phyloP scores from a whole-genome alignment of 1,140 invertebrate species.

The Harlomillsia oculata region DNA sequence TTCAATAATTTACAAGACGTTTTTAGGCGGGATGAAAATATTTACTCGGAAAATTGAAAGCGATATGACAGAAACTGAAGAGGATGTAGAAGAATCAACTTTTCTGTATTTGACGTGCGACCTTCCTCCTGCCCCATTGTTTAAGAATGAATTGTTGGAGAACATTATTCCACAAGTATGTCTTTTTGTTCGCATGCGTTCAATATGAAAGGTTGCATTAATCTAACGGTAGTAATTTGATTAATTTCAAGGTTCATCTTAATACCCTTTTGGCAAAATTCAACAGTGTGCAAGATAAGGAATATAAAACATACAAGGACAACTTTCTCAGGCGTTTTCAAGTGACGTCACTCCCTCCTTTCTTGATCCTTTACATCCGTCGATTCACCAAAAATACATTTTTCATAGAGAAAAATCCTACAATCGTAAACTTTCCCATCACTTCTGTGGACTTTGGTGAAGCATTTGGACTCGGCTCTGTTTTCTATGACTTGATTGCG shows the following conservation, averaged over 20 bases:
- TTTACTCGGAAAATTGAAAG: conserved; percentile 90
- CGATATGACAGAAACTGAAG: conserved; percentile 80
- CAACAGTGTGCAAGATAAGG: conserved; percentile 88
- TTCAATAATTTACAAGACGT: conserved; percentile 89
- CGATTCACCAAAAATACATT: conserved; percentile 98
- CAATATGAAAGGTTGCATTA: not conserved
- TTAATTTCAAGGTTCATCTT: conserved; percentile 68
- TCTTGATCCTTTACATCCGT: conserved; percentile 89
- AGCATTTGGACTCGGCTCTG: conserved; percentile 27
- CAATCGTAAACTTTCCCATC: conserved; percentile 98
- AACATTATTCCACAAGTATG: conserved; percentile 94
- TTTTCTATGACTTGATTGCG: conserved; percentile 81
- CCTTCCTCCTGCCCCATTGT: conserved; percentile 87
- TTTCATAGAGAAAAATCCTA: conserved; percentile 98
- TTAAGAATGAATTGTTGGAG: conserved; percentile 92
- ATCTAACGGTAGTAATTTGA: conserved; percentile 7
- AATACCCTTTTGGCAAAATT: conserved; percentile 90
- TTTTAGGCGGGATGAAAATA: conserved; percentile 90
- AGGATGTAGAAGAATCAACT: conserved; percentile 75
- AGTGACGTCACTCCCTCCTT: conserved; percentile 88
- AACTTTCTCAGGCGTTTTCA: conserved; percentile 96
- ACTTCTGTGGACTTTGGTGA: conserved; percentile 97
- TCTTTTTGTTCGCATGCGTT: not conserved
- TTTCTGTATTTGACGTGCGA: conserved; percentile 96
- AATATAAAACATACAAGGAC: conserved; percentile 99